These are phyloP conservation scores for Clistopyga incitator DNA, from an alignment of 2,888 invertebrate genomes.

Conservation along the genomic window DNA sequence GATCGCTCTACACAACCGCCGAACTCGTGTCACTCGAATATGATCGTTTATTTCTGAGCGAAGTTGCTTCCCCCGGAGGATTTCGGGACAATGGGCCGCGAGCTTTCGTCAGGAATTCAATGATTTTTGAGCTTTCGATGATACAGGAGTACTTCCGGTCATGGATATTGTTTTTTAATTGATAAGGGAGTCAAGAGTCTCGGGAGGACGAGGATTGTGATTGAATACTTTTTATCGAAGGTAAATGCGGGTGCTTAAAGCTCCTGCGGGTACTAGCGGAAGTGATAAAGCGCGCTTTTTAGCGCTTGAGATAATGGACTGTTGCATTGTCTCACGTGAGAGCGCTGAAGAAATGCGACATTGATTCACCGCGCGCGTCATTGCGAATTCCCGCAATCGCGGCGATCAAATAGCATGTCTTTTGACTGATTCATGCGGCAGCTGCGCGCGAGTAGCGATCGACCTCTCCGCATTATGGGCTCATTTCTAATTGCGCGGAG, in stretches of 20 bases:
- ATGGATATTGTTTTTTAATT: background rate
- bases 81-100: background rate
- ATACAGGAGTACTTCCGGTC: constrained; percentile 68
- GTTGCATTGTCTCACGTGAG: background rate
- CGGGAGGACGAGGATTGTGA: no score
- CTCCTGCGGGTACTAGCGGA: no score
- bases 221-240: no score
- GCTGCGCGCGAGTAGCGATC: constrained; percentile 6
- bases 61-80: constrained; percentile 1
- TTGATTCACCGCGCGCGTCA: constrained; percentile 25
- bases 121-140: constrained; percentile 67
- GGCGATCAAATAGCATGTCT: background rate
- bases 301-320: background rate
- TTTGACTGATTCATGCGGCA: background rate
- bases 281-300: background rate
- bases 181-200: no score
- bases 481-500: constrained; percentile 19
- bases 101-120: background rate
- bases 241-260: no score
- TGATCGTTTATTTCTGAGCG: constrained; percentile 15
- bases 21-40: constrained; percentile 33
- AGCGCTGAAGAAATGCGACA: background rate
- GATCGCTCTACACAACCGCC: constrained; percentile 38
- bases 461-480: constrained; percentile 6
- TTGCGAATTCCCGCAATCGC: constrained; percentile 16